Percentiles rank a stretch among this genome's conserved stretches.
Conservation (phyloP, 2,797 vertebrate genomes). For the Hafferia zeledoni region DNA sequence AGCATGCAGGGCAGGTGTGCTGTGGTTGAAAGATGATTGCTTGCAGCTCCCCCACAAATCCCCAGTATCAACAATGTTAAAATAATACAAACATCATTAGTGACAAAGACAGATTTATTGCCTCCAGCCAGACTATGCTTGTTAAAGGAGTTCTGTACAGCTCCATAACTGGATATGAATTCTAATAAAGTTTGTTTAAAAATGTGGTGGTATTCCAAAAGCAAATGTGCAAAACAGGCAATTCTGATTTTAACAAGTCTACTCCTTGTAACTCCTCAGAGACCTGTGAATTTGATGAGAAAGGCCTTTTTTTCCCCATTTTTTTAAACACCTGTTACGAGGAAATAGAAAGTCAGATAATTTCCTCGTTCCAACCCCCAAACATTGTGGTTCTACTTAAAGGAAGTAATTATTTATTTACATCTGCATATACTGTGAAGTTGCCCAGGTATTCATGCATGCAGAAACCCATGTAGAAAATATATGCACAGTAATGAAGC, state of each 20-base stretch:
- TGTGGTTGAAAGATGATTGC: not conserved
- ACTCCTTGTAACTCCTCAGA: constrained; percentile 20
- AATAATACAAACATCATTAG: constrained; percentile 65
- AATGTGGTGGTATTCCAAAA: constrained; percentile 3
- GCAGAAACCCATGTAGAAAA: not conserved
- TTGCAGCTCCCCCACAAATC: not conserved
- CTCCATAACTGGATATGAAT: constrained; percentile 43
- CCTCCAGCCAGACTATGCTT: constrained; percentile 43
- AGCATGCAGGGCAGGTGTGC: not conserved
- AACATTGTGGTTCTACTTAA: not conserved
- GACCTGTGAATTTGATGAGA: not conserved
- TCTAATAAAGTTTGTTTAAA: constrained; percentile 62
- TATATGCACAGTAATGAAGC: constrained; percentile 15
- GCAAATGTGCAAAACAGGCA: constrained; percentile 18
- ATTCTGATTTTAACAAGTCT: constrained; percentile 19
- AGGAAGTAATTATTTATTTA: not conserved
- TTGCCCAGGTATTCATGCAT: not conserved
- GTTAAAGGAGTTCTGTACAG: constrained; percentile 36
- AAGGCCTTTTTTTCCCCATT: not conserved
- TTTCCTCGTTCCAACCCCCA: not conserved
- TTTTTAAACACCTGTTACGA: not conserved
- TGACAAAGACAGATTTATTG: constrained; percentile 64
- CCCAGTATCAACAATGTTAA: constrained; percentile 25
- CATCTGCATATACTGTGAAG: not conserved
- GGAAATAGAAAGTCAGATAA: not conserved